A percentile compares a stretch with the other conserved stretches of the same genome.
Conservation (phyloP, 2,113 vertebrate genomes). For the Calidris pugnax region DNA sequence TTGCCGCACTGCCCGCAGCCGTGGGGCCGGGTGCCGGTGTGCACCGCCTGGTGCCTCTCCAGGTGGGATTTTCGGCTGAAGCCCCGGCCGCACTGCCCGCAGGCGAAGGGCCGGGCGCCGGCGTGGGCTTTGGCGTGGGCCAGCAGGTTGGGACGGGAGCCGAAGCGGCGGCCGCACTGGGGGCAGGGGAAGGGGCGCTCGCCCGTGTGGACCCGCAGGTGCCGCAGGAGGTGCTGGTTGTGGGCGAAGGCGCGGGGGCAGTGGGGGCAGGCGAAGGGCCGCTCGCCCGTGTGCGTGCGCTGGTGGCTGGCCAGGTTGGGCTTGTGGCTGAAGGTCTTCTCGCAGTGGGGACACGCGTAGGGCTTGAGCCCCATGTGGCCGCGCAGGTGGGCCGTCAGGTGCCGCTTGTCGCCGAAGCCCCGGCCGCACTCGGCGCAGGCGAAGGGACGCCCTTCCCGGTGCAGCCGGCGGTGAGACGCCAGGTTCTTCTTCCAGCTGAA, state of each 20-base stretch:
- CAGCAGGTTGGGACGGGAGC: conserved; percentile 55
- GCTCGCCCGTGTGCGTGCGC: conserved; percentile 60
- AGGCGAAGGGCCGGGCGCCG: conserved; percentile 65
- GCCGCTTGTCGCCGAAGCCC: conserved; percentile 55
- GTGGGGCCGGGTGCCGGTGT: conserved; percentile 72
- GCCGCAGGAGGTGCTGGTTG: conserved; percentile 61
- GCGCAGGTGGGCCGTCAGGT: conserved; percentile 43
- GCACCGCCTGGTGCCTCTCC: conserved; percentile 73
- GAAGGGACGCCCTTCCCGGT: conserved; percentile 3
- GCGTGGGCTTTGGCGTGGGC: conserved; percentile 60
- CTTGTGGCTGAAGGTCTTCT: conserved; percentile 23
- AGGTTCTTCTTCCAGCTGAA: conserved; percentile 73
- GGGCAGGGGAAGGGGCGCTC: conserved; percentile 67
- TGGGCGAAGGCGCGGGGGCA: conserved; percentile 64
- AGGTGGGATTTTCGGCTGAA: conserved; percentile 77
- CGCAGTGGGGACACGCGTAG: conserved; percentile 34
- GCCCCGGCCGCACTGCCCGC: conserved; percentile 63
- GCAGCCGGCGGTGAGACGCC: conserved; percentile 47
- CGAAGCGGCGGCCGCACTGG: conserved; percentile 61
- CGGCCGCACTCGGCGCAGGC: conserved; percentile 47
- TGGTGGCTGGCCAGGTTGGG: conserved; percentile 43
- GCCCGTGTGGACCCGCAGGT: conserved; percentile 57
- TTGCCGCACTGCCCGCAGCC: conserved; percentile 66
- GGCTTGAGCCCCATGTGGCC: conserved; percentile 54
- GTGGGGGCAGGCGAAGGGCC: conserved; percentile 43